Evolutionary conservation across 2,113 vertebrate species (phyloP).

Genomic region (Cephalophus harveyi): DNA sequence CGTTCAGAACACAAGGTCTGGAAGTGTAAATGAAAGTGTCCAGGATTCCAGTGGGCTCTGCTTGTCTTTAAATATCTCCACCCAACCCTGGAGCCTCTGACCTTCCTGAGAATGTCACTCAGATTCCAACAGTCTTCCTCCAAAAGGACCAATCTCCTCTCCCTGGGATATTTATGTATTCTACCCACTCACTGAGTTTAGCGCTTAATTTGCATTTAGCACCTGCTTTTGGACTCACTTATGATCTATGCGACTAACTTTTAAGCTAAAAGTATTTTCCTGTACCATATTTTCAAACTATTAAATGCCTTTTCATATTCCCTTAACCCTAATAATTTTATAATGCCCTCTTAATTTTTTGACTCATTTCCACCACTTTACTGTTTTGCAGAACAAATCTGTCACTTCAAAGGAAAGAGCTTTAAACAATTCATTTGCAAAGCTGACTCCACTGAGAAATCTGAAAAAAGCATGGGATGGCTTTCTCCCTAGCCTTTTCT

Average conservation of each 20-base stretch:
- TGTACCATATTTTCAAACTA: not conserved
- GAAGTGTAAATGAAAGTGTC: constrained; percentile 52
- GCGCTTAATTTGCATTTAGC: not conserved
- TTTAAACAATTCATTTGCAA: constrained; percentile 15
- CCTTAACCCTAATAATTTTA: not conserved
- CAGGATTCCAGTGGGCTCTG: not conserved
- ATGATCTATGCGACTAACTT: not conserved
- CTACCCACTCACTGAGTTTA: not conserved
- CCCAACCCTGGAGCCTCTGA: not conserved
- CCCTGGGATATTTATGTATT: not conserved
- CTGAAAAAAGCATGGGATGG: not conserved
- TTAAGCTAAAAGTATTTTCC: not conserved
- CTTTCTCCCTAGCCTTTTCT: not conserved
- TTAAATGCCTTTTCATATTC: not conserved
- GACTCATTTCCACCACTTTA: not conserved
- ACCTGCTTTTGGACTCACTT: constrained; percentile 4
- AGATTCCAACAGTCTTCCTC: not conserved
- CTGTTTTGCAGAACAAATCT: not conserved
- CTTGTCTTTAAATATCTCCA: not conserved
- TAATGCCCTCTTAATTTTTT: not conserved
- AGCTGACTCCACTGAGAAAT: not conserved
- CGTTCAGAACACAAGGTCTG: constrained; percentile 19
- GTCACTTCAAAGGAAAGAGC: constrained; percentile 1
- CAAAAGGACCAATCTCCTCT: not conserved
- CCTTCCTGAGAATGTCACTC: not conserved